Conservation (phyloP, 2,113 vertebrate genomes). For the Tauraco erythrolophus region DNA sequence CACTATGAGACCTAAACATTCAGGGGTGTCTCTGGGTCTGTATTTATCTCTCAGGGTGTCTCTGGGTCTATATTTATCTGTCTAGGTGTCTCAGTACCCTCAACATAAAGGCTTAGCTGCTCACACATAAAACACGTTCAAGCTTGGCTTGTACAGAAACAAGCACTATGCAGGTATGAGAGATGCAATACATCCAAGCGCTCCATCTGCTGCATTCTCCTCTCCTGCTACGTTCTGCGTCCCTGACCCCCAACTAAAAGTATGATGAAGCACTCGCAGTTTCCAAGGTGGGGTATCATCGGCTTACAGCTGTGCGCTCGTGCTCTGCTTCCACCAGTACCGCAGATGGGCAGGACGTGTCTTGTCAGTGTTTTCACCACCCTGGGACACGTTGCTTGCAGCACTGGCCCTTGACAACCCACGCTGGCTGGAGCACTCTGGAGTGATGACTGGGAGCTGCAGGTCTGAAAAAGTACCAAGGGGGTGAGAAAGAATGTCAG, state of each 20-base stretch:
- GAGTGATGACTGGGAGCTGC: constrained; percentile 73
- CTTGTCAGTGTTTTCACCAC: neutral
- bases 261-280: neutral
- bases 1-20: neutral
- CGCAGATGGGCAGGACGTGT: neutral
- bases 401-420: neutral
- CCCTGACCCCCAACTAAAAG: neutral
- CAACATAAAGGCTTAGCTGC: neutral
- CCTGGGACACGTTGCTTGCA: neutral
- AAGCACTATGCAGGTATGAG: neutral
- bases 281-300: neutral
- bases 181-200: neutral
- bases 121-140: neutral
- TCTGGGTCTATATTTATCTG: neutral
- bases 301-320: constrained; percentile 50
- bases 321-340: constrained; percentile 12
- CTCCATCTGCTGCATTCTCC: neutral
- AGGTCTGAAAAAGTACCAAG: constrained; percentile 74
- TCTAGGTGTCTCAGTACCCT: neutral
- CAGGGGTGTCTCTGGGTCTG: neutral
- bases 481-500: neutral
- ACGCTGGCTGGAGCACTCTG: constrained; percentile 74
- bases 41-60: neutral
- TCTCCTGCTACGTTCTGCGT: neutral
- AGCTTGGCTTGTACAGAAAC: neutral